Conservation (phyloP, 2,888 invertebrate genomes). For the Epicampocera succincta region DNA sequence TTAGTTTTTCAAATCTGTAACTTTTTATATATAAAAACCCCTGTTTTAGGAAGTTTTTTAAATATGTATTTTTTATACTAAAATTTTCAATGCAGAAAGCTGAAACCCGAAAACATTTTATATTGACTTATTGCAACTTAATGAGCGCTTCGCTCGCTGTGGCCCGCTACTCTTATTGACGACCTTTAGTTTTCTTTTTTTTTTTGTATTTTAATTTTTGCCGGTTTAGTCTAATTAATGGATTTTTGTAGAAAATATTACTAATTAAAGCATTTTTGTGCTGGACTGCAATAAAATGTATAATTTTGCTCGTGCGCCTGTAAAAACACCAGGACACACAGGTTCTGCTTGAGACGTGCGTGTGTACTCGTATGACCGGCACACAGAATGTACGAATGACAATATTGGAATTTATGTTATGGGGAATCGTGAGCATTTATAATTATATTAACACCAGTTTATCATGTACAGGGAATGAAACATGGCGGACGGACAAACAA, state of each 20-base stretch:
- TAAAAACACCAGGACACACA: neutral
- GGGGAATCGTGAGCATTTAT: constrained; percentile 50
- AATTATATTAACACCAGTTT: constrained; percentile 56
- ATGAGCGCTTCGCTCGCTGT: too few relatives aligned
- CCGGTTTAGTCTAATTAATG: too few relatives aligned
- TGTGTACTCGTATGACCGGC: neutral
- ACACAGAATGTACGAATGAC: constrained; percentile 40
- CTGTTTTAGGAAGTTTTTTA: too few relatives aligned
- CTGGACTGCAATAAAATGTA: neutral
- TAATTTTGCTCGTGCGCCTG: constrained; percentile 1
- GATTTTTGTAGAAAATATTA: constrained; percentile 35
- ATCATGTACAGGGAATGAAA: neutral
- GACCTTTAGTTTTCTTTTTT: too few relatives aligned
- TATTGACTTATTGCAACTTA: too few relatives aligned
- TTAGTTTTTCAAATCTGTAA: too few relatives aligned
- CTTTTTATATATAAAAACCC: too few relatives aligned
- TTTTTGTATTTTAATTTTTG: too few relatives aligned
- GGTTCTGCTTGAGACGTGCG: neutral
- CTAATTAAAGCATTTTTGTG: constrained; percentile 48
- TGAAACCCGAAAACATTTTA: too few relatives aligned
- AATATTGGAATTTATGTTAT: constrained; percentile 63
- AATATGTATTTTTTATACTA: too few relatives aligned
- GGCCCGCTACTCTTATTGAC: too few relatives aligned
- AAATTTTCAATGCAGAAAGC: too few relatives aligned
- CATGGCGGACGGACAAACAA: neutral